Conservation (phyloP, 1,140 invertebrate species). For the Frieseomelitta varia region DNA sequence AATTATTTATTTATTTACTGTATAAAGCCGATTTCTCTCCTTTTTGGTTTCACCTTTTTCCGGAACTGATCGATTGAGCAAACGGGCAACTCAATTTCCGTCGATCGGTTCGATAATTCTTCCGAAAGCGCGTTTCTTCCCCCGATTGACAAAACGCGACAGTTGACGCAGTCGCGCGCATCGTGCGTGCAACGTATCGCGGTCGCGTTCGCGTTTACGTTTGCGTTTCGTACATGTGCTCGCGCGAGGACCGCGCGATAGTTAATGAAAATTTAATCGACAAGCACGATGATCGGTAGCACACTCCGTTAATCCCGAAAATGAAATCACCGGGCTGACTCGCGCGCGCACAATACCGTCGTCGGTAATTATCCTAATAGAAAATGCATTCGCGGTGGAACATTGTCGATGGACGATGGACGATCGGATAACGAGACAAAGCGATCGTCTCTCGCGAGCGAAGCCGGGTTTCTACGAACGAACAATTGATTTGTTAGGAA, state of each 20-base stretch:
- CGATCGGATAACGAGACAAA: not conserved
- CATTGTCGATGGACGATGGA: constrained; percentile 13
- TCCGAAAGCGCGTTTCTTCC: not conserved
- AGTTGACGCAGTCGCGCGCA: not conserved
- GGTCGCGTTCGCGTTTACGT: not conserved
- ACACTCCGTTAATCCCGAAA: constrained; percentile 48
- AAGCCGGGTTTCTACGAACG: no score
- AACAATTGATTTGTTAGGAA: no score
- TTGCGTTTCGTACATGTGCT: not conserved
- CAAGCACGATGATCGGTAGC: constrained; percentile 42
- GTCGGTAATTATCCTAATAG: constrained; percentile 49
- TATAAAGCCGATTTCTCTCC: no score
- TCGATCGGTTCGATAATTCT: no score
- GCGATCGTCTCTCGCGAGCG: not conserved
- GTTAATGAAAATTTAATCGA: constrained; percentile 58
- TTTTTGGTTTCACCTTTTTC: no score
- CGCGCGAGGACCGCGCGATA: not conserved
- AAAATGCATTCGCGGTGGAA: constrained; percentile 47
- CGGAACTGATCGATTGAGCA: no score
- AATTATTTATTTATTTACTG: no score
- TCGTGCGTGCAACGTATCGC: not conserved
- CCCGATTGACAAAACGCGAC: not conserved
- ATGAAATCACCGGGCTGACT: constrained; percentile 39
- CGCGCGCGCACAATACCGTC: constrained; percentile 11
- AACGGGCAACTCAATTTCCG: not conserved